Evolutionary conservation across 2,888 invertebrate species (phyloP).

Genomic region (Phragmatobia fuliginosa): DNA sequence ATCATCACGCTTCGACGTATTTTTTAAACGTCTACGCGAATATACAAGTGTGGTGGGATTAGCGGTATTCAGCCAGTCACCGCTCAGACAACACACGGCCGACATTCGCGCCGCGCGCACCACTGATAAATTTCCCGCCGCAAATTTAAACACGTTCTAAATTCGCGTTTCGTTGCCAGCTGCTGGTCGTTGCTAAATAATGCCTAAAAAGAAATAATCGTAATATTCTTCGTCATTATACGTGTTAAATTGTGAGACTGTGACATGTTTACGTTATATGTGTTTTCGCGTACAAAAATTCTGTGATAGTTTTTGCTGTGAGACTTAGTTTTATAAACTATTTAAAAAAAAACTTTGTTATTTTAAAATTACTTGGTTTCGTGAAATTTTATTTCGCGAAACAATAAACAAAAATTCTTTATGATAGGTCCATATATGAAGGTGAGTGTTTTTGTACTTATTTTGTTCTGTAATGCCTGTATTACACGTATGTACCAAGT

Average conservation of each 20-base stretch:
- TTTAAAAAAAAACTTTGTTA: slow-evolving; percentile 48
- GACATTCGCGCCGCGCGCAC: slow-evolving; percentile 71
- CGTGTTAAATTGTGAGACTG: slow-evolving; percentile 72
- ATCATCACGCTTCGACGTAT: slow-evolving; percentile 77
- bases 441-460: slow-evolving; percentile 69
- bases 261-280: slow-evolving; percentile 66
- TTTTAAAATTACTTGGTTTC: slow-evolving; percentile 66
- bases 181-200: slow-evolving; percentile 57
- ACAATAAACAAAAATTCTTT: slow-evolving; percentile 78
- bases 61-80: slow-evolving; percentile 79
- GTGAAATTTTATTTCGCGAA: slow-evolving; percentile 84
- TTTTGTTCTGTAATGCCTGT: slow-evolving; percentile 31
- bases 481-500: not conserved
- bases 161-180: slow-evolving; percentile 47
- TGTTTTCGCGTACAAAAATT: slow-evolving; percentile 65
- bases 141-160: slow-evolving; percentile 70
- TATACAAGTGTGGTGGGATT: slow-evolving; percentile 76
- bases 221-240: slow-evolving; percentile 43
- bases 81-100: slow-evolving; percentile 74
- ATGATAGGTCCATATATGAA: slow-evolving; percentile 87
- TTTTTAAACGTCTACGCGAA: slow-evolving; percentile 80
- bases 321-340: slow-evolving; percentile 60
- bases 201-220: slow-evolving; percentile 83
- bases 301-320: slow-evolving; percentile 82
- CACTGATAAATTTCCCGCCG: slow-evolving; percentile 72